Conservation (phyloP, 2,113 vertebrate genomes). For the Podiceps cristatus region DNA sequence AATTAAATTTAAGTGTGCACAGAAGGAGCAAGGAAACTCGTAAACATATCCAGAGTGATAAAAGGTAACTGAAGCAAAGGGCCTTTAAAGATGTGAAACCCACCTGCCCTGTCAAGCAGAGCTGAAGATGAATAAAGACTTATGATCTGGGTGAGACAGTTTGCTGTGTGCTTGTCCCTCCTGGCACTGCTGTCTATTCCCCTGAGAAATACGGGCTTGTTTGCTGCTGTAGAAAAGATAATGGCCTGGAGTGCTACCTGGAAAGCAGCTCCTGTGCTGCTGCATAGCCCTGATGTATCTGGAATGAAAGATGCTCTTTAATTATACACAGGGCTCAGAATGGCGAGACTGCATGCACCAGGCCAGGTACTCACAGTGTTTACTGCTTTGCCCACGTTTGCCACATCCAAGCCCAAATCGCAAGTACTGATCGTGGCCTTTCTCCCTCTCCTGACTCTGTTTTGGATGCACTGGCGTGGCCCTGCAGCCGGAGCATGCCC, state of each 20-base stretch:
- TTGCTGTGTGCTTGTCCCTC: background rate
- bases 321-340: background rate
- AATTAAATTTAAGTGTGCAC: background rate
- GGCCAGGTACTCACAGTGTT: background rate
- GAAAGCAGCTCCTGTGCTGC: background rate
- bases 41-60: background rate
- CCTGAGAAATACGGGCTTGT: background rate
- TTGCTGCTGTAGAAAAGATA: background rate
- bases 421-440: background rate
- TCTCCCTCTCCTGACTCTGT: background rate
- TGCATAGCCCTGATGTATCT: background rate
- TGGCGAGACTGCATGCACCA: background rate
- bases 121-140: background rate
- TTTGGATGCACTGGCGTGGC: background rate
- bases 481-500: fast-evolving
- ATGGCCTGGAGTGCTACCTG: background rate
- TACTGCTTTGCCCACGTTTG: background rate
- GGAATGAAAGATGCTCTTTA: background rate
- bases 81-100: background rate
- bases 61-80: background rate
- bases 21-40: background rate
- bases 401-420: background rate
- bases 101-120: background rate
- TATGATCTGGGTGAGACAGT: background rate
- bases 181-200: background rate